Evolutionary conservation across 2,797 vertebrate species (phyloP).

Genomic region (Diplodus sargus): DNA sequence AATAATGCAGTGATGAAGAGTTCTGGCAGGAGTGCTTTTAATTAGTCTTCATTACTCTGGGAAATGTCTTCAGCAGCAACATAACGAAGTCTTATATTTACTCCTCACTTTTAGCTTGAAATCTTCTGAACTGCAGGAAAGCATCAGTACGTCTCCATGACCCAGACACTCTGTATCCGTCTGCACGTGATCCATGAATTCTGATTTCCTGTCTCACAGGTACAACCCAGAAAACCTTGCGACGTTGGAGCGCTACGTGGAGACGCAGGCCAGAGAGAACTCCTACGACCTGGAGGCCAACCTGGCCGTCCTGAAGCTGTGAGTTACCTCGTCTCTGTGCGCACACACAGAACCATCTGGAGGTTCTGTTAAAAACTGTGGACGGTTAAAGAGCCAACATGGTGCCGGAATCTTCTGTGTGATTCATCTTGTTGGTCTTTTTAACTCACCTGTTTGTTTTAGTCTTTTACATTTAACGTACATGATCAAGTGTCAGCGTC

Average conservation of each 20-base stretch:
- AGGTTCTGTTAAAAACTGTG: too few relatives aligned
- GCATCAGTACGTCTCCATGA: background rate
- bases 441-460: background rate
- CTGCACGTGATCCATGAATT: background rate
- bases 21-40: too few relatives aligned
- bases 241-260: constrained; percentile 92
- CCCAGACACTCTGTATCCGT: background rate
- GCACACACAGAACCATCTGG: too few relatives aligned
- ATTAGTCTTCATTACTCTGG: too few relatives aligned
- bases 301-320: constrained; percentile 93
- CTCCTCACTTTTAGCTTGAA: background rate
- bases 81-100: too few relatives aligned
- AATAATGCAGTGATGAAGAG: too few relatives aligned
- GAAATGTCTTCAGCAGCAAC: too few relatives aligned
- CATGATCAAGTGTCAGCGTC: background rate
- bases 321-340: constrained; percentile 51
- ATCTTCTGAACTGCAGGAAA: too few relatives aligned
- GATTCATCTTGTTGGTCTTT: background rate
- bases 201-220: constrained; percentile 68
- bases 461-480: background rate
- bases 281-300: constrained; percentile 95
- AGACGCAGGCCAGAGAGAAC: constrained; percentile 93
- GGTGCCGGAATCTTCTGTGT: background rate
- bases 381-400: too few relatives aligned
- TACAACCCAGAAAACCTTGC: constrained; percentile 95